These are phyloP conservation scores for Cyanistes caeruleus DNA, from an alignment of 2,113 vertebrate genomes.

Conservation along the genomic window DNA sequence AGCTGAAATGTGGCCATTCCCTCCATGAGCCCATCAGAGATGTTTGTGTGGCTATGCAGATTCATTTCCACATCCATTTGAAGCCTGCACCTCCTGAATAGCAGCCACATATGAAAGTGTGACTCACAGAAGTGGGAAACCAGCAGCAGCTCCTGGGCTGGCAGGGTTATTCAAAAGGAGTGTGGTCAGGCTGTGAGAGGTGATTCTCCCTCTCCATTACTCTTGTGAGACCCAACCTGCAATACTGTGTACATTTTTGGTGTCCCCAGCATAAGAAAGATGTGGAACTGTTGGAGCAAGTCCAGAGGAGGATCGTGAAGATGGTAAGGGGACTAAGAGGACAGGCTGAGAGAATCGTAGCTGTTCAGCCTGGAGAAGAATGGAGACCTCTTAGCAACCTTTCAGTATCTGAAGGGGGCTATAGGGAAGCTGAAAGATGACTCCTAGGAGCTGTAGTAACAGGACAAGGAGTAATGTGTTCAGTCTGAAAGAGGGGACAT, in stretches of 20 bases:
- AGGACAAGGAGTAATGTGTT: neutral
- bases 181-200: neutral
- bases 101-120: rapidly evolving
- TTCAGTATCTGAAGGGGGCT: neutral
- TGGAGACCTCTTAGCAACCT: too few relatives aligned
- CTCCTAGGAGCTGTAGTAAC: neutral
- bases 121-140: neutral
- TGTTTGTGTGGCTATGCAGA: neutral
- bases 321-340: neutral
- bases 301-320: neutral
- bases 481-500: neutral
- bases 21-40: neutral
- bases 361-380: neutral
- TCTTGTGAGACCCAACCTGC: neutral
- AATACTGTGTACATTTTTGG: neutral
- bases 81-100: neutral
- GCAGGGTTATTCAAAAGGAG: neutral
- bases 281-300: neutral
- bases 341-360: neutral
- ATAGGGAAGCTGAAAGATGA: neutral
- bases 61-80: rapidly evolving
- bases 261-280: neutral
- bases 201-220: neutral
- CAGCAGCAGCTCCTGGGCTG: neutral
- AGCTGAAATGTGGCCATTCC: neutral